Evolutionary conservation across 2,113 vertebrate genomes (phyloP).

Genomic region (Zosterops lateralis): DNA sequence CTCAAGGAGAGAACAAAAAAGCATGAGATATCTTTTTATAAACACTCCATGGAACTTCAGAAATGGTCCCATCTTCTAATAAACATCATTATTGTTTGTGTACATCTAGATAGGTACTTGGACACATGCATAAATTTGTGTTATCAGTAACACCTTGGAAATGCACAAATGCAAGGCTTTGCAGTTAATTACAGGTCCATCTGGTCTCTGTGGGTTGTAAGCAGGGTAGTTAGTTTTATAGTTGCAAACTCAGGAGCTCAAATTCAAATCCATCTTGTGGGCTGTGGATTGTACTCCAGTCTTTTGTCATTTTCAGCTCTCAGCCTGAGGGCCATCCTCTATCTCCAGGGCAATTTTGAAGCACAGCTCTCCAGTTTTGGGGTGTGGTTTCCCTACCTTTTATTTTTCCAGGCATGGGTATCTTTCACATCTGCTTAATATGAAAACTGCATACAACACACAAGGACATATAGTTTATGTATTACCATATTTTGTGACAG

Average conservation of each 20-base stretch:
- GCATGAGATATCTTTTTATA: neutral
- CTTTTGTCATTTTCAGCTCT: neutral
- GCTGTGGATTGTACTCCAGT: neutral
- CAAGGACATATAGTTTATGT: neutral
- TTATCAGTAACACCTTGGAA: neutral
- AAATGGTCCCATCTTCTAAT: neutral
- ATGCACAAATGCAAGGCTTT: neutral
- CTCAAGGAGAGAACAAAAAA: neutral
- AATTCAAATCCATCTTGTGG: neutral
- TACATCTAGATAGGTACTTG: neutral
- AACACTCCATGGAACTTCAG: neutral
- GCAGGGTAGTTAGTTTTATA: neutral
- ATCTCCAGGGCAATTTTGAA: neutral
- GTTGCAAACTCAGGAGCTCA: neutral
- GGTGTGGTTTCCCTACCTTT: neutral
- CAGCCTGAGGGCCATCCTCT: neutral
- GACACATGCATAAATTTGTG: neutral
- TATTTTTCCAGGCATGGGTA: neutral
- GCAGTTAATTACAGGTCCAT: conserved; percentile 29
- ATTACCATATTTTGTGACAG: neutral
- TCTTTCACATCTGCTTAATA: neutral
- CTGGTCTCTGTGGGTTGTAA: conserved; percentile 45
- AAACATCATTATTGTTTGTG: neutral
- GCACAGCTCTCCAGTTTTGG: neutral
- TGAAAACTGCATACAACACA: neutral